phyloP scores from a whole-genome alignment of 92 coral and sea anemone species.

The Meandrina meandrites region DNA sequence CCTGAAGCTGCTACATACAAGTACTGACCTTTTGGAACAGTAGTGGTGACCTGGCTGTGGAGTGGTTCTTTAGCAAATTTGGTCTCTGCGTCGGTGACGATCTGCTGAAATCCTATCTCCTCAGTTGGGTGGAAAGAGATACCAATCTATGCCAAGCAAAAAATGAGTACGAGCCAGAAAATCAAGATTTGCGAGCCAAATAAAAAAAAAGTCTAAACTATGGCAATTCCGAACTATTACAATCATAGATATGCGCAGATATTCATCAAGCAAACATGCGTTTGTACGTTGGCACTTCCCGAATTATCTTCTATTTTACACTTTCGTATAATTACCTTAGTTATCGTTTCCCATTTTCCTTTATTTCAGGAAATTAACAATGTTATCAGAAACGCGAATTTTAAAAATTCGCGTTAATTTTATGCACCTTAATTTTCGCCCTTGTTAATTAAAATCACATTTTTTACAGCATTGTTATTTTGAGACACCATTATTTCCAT shows the following conservation, averaged over 20 bases:
- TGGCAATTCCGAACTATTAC: no score
- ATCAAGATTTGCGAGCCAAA: background rate
- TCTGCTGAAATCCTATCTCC: slow-evolving; percentile 27
- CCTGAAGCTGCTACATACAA: background rate
- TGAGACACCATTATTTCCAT: no score
- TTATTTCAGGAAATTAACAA: no score
- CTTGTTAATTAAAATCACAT: no score
- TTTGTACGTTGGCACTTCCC: no score
- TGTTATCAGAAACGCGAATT: no score
- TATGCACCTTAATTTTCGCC: no score
- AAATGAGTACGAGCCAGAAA: background rate
- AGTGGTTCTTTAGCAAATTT: slow-evolving; percentile 46
- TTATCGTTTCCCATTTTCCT: no score
- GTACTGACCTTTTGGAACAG: slow-evolving; percentile 32
- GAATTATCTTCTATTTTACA: no score
- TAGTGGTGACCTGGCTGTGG: background rate
- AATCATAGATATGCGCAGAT: background rate
- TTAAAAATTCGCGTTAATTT: no score
- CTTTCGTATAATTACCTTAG: no score
- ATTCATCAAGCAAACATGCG: background rate
- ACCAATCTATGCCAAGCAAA: slow-evolving; percentile 68
- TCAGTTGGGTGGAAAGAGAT: slow-evolving; percentile 73
- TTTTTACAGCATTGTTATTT: no score
- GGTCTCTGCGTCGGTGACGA: slow-evolving; percentile 28
- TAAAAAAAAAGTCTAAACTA: background rate